Evolutionary conservation across 2,113 vertebrate genomes (phyloP), one percentile per base, ranked within the genome.

Genomic region (Paramisgurnus dabryanus): DNA sequence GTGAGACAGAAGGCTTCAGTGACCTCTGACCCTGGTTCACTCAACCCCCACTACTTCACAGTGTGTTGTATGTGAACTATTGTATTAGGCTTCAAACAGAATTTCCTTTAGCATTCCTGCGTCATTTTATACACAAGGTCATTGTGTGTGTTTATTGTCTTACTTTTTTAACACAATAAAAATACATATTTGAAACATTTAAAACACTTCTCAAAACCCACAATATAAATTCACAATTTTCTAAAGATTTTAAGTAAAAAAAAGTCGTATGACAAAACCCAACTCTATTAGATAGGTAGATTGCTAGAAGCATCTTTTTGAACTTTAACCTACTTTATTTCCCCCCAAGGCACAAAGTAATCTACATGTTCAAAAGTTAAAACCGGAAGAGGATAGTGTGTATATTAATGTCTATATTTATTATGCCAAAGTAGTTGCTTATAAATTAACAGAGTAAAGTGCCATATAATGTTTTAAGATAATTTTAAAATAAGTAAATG

Each of bases 1-100:
- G 93, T 90, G 91, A 91, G 89, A 89, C 92, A 93, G 92, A 92
- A 91, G 91, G 92, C 90, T 92, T 83, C 8, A 11, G 88, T 91
- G 93, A 94, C 95, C 95, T 93, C 65, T 89, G 84, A 93, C 93
- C 92, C 84, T 81, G 53, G 87, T 67, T 83, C 86, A 91, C 85
- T 82, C 88, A 85, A 80, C 85, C 87, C 87, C 88, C 86, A 85
- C 79, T 87, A 88, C 86, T 49, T 50, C 61, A 80, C 66, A 64
- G 70, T 53, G 61, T 40, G 27, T 39, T 65, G 50, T 63, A 67
- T 58, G 55, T 63, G 76, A 45, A 71, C 79, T 57, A 80, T 85
- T 82, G 85, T 86, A 34, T 43, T 50, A 5, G 40, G 77, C 84
- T 78, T 81, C 81, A 85, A 85, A 84, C 67, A 71, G 61, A 18